phyloP scores from a whole-genome alignment of 1,140 invertebrate genomes.

The Reticulitermes speratus region DNA sequence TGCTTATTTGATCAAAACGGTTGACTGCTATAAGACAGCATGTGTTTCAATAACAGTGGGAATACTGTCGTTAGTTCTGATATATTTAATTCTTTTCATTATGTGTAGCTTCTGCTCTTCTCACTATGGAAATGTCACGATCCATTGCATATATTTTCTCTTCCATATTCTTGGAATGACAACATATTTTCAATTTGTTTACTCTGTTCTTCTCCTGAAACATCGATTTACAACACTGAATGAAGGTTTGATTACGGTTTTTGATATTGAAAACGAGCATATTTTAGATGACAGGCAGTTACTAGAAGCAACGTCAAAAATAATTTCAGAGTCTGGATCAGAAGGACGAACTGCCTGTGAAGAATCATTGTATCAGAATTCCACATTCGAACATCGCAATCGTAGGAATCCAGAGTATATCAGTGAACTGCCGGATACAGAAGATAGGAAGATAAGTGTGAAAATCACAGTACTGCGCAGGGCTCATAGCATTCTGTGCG shows the following conservation, averaged over 20 bases:
- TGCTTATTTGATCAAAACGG: not conserved
- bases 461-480: not conserved
- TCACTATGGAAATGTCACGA: not conserved
- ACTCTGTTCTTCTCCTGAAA: not conserved
- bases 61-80: not conserved
- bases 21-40: not conserved
- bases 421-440: not conserved
- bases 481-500: not conserved
- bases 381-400: not conserved
- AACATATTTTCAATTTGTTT: not conserved
- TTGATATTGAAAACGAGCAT: not conserved
- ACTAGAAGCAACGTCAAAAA: not conserved
- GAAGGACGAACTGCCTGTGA: not conserved
- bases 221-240: not conserved
- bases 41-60: not conserved
- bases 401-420: not conserved
- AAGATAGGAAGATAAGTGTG: not conserved
- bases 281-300: not conserved
- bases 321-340: not conserved
- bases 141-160: not conserved
- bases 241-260: not conserved
- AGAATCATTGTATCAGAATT: no score
- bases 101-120: not conserved
- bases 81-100: not conserved
- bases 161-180: not conserved